A percentile compares a stretch with the other conserved stretches of the same genome.
Conservation (phyloP, 2,113 vertebrate genomes). For the Neogale vison region DNA sequence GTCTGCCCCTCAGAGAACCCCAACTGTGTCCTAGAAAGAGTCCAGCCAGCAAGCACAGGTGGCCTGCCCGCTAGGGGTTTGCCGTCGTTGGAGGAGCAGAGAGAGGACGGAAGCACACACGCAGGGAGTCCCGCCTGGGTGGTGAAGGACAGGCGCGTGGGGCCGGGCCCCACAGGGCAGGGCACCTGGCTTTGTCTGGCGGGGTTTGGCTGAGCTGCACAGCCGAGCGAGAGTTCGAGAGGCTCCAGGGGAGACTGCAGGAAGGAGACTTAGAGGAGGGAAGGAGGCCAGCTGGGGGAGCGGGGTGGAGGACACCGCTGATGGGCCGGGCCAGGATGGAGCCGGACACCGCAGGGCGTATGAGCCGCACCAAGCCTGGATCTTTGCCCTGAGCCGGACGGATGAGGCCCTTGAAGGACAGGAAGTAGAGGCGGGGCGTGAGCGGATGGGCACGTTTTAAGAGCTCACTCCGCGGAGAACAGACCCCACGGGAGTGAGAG, state of each 20-base stretch:
- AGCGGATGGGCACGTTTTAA: neutral
- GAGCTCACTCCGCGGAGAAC: neutral
- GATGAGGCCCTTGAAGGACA: neutral
- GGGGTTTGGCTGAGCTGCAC: neutral
- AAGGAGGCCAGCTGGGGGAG: neutral
- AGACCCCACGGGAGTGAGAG: neutral
- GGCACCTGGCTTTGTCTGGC: neutral
- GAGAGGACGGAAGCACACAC: neutral
- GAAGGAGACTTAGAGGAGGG: neutral
- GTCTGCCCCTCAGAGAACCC: neutral
- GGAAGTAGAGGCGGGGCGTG: too few species aligned
- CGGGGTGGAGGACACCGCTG: neutral
- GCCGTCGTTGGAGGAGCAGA: neutral
- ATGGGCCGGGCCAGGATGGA: neutral
- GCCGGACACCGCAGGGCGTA: rapidly evolving
- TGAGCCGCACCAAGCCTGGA: neutral
- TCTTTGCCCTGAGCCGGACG: neutral
- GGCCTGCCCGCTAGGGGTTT: too few species aligned
- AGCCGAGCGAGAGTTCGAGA: neutral
- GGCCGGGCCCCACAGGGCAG: neutral
- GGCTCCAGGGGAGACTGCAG: rapidly evolving
- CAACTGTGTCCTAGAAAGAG: neutral
- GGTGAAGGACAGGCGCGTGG: rapidly evolving
- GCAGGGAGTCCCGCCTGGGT: neutral
- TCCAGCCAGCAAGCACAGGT: neutral